Base-by-base conservation (phyloP, 2,113 vertebrate genomes). In the Poeciliopsis retropinna region DNA sequence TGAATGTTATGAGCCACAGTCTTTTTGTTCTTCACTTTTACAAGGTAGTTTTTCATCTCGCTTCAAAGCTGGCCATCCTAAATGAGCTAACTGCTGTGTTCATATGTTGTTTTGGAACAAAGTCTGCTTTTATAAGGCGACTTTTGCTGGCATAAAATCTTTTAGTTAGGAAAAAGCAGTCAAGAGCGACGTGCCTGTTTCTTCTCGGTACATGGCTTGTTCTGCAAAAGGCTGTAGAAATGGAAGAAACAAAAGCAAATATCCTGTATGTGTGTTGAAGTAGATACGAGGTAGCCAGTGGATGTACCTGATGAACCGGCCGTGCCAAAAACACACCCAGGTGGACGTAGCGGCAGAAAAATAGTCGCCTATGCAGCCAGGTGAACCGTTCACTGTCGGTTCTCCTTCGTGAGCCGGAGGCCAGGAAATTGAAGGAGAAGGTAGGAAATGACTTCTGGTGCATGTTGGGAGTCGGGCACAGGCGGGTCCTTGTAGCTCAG, bases 351-450 rank as follows among this genome's bases (percentile, higher is more conserved):
- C 29, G 28, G 64, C 39, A 75, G 81, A n/a, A 72, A 88, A 87
- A 87, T 75, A 71, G 79, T 78, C 86, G 80, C 73, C 80, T 85
- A 87, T 90, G 62, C 67, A 30, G 71, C 70, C 61, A 72, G 83
- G 75, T 90, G 88, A 92, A 87, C 44, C 83, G 31, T 86, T 80
- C 83, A 81, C 84, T 92, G 85, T 91, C 88, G 82, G 65, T 32
- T 54, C 63, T n/a, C 32, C 51, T 76, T 29, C 69, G 44, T 89
- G 89, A 90, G 87, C 92, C 10, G 11, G 67, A 64, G 76, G 10
- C 3, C 68, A 93, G 94, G 94, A 95, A 95, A 94, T 95, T 90
- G 86, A 85, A 92, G 81, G 82, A 89, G 93, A 94, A 91, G 90
- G 86, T 89, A 93, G 92, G 94, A 95, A 95, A 94, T 94, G 78